These are phyloP conservation scores for Drosophila robusta DNA, from an alignment of 2,888 invertebrate genomes.

Conservation along the genomic window DNA sequence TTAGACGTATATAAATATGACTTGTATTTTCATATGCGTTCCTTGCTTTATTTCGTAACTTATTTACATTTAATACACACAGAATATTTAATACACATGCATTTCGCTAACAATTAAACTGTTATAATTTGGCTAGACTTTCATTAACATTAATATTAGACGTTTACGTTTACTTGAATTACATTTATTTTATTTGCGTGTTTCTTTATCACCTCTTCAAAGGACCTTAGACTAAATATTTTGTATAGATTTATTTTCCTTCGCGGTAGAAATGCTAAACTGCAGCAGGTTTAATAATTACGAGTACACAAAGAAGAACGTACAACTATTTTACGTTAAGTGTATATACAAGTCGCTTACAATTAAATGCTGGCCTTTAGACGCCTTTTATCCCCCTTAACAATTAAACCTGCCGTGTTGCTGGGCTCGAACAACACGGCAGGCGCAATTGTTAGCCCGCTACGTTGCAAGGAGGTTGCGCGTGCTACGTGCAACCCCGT, in stretches of 20 bases:
- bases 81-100: constrained; percentile 57
- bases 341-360: constrained; percentile 45
- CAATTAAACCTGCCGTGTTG: constrained; percentile 80
- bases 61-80: constrained; percentile 59
- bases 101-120: constrained; percentile 56
- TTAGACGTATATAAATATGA: constrained; percentile 25
- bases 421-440: constrained; percentile 81
- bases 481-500: constrained; percentile 57
- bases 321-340: constrained; percentile 16
- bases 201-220: constrained; percentile 42
- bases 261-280: constrained; percentile 48
- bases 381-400: constrained; percentile 25
- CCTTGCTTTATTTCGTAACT: constrained; percentile 7
- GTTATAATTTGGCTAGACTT: constrained; percentile 69
- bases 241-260: constrained; percentile 2
- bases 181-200: constrained; percentile 39
- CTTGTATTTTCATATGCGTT: constrained; percentile 29
- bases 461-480: constrained; percentile 49
- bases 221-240: constrained; percentile 15
- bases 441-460: constrained; percentile 64
- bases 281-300: constrained; percentile 29
- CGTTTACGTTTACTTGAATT: constrained; percentile 19
- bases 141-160: constrained; percentile 3
- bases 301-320: constrained; percentile 41
- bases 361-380: constrained; percentile 34